Base-by-base conservation (phyloP, 1,140 invertebrate species). In the Megalonaias nervosa region DNA sequence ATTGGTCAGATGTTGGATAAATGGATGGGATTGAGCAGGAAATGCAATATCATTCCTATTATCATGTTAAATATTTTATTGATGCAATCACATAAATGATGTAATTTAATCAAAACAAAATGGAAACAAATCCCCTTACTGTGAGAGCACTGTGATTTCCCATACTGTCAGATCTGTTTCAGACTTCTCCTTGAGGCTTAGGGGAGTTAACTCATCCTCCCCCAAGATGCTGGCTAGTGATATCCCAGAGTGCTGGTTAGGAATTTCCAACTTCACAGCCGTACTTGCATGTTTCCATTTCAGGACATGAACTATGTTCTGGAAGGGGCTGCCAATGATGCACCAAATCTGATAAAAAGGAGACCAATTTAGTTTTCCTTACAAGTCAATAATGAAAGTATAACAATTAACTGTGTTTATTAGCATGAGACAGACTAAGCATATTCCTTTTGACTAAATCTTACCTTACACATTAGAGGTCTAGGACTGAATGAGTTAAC, bases 271-370 rank as follows among this genome's bases (percentile, higher is more conserved):
- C 68, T 70, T 67, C 1, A n/a, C 60, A 21, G 74, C 59, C 16
- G 56, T 48, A 31, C 70, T 72, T 55, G 77, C 68, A 69, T 83
- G 68, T n/a, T 73, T 68, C 82, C 85, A 84, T 26, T 85, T 62
- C 67, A 90, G 67, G 19, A 87, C 74, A 75, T 89, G 82, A 31
- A 88, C 74, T 74, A 79, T 71, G 67, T 84, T 83, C 66, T 89
- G 81, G 80, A 90, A 89, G 26, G 84, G 77, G 55, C 86, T 87
- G 16, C 88, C 88, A n/a, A 87, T 71, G 19, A 89, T 82, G 71
- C 84, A 85, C 75, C 84, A 83, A 19, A 83, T 82, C 85, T 87
- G 58, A 26, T 75, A 79, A 19, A 48, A 9, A 64, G 48, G n/a
- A 67, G 60, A 79, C 19, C 15, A 23, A 21, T 23, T 62, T 62